Base-by-base conservation (phyloP, 2,888 invertebrate species). In the Sisyra nigra region DNA sequence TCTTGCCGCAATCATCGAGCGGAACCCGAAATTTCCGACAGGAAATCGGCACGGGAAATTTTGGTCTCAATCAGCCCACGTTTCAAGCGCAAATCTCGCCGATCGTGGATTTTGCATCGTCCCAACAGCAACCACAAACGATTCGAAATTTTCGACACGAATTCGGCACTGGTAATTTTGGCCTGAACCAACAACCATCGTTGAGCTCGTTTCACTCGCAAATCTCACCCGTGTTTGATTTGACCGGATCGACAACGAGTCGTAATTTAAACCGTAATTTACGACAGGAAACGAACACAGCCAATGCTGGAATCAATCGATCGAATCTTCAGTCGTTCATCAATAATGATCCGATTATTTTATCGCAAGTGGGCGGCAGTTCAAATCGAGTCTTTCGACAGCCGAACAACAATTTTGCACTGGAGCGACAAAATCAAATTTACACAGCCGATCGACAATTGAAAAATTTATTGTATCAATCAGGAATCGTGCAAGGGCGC, bases 391-490 rank as follows among this genome's bases (percentile, higher is more conserved):
- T 49, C 17, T 46, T 49, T 15, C 40, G 47, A 1, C 39, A 47
- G 13, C 48, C 44, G 31, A 35, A 24, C 19, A 47, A 47, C 36
- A 32, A 39, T 8, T 36, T 42, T 30, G 44, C 40, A 29, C 8
- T 13, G 30, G 17, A 61, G 46, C 57, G 61, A 17, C 37, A 36
- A 37, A 42, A 36, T 18, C 47, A 50, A 30, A 51, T 47, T 10
- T 53, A 51, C 59, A 54, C 50, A 60, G 57, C 57, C 67, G 52
- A 69, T 60, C 57, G 67, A 29, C 78, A 80, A 52, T 64, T 81
- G 38, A 76, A 76, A 53, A 72, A 74, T 50, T 61, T 81, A 36
- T 57, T 81, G 13, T 68, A 67, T 40, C 76, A 79, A 56, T 76
- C 76, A 40, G 80, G 80, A 30, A 67, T 81, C 33, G 74, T 74